These are phyloP conservation scores for Papilio polyxenes DNA, from an alignment of 1,140 invertebrate genomes.

Conservation along the genomic window DNA sequence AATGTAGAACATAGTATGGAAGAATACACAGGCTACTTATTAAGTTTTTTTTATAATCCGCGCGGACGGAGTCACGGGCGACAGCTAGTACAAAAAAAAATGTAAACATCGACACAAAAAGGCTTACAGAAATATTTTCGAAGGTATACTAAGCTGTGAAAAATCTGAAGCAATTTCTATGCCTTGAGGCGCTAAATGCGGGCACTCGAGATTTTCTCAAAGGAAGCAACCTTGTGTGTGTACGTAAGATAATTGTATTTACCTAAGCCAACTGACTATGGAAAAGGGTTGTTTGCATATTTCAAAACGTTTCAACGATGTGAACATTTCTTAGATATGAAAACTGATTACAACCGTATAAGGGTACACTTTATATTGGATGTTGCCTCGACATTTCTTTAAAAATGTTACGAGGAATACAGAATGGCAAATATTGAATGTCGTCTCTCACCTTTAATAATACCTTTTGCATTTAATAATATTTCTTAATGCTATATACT, in stretches of 20 bases:
- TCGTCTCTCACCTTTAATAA: not conserved
- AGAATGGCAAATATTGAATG: not conserved
- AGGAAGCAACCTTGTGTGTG: conserved; percentile 38
- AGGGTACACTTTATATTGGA: conserved; percentile 1
- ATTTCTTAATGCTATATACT: too few relatives aligned
- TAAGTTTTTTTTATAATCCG: too few relatives aligned
- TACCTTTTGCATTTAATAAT: not conserved
- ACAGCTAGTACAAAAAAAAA: not conserved
- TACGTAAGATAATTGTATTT: conserved; percentile 39
- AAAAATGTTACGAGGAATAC: not conserved
- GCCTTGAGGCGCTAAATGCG: conserved; percentile 29
- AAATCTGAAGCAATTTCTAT: conserved; percentile 34
- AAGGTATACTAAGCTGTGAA: not conserved
- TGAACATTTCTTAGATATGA: conserved; percentile 36
- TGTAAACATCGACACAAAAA: not conserved
- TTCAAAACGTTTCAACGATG: conserved; percentile 32
- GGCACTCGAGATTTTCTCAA: conserved; percentile 23
- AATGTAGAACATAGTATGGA: too few relatives aligned
- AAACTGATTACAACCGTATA: conserved; percentile 29
- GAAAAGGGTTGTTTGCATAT: conserved; percentile 39
- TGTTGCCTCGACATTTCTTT: conserved; percentile 11
- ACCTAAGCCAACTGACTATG: conserved; percentile 37
- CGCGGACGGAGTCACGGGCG: too few relatives aligned
- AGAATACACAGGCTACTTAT: too few relatives aligned
- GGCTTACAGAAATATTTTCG: not conserved